A percentile compares a stretch with the other conserved stretches of the same genome.
These are phyloP conservation scores for Nephila pilipes DNA, from an alignment of 1,140 invertebrate genomes.

Conservation along the genomic window DNA sequence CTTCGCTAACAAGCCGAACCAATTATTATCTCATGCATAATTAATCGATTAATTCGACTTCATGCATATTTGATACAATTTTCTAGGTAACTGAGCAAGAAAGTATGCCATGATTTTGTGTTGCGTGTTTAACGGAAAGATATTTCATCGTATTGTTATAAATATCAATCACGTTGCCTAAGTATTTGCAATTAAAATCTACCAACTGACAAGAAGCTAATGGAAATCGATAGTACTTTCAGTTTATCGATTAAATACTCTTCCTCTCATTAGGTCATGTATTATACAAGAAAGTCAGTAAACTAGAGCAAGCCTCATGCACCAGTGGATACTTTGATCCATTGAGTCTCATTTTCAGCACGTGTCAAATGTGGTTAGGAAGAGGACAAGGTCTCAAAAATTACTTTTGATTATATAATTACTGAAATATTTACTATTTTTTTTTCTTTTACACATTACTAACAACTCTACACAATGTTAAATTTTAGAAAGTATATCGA, in stretches of 20 bases:
- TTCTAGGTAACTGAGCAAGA: not conserved
- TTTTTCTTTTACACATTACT: no score
- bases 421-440: no score
- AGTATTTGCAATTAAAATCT: slow-evolving; percentile 46
- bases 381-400: not conserved
- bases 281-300: not conserved
- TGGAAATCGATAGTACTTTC: slow-evolving; percentile 57
- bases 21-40: not conserved
- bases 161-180: slow-evolving; percentile 22
- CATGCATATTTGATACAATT: not conserved
- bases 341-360: not conserved
- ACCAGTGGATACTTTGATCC: not conserved
- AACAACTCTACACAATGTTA: no score
- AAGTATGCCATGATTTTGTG: slow-evolving; percentile 2
- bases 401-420: not conserved
- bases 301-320: not conserved
- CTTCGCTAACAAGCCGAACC: not conserved
- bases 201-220: slow-evolving; percentile 49
- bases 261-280: not conserved
- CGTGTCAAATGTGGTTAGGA: not conserved
- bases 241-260: slow-evolving; percentile 9
- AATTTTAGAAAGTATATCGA: no score
- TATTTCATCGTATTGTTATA: slow-evolving; percentile 8
- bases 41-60: not conserved
- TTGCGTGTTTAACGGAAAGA: slow-evolving; percentile 1